Evolutionary conservation across 2,888 invertebrate genomes (phyloP).

Genomic region (Apodemia hepburni): DNA sequence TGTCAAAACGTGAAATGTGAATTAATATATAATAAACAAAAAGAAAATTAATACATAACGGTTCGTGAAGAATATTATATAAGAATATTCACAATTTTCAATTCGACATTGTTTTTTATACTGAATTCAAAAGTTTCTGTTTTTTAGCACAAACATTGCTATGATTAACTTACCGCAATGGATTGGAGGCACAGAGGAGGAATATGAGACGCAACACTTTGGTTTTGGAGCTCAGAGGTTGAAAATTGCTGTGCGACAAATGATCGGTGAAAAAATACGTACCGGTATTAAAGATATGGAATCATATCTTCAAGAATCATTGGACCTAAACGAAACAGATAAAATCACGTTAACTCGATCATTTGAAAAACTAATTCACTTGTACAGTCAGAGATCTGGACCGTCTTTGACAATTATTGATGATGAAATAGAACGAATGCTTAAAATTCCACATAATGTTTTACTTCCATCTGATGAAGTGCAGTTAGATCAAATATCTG

Average conservation of each 20-base stretch:
- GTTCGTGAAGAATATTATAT: too few species aligned
- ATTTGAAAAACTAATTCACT: slow-evolving; percentile 57
- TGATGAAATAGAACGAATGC: slow-evolving; percentile 56
- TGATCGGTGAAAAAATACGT: slow-evolving; percentile 68
- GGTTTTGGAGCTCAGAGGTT: slow-evolving; percentile 69
- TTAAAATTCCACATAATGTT: slow-evolving; percentile 60
- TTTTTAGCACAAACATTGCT: background rate
- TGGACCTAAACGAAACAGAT: slow-evolving; percentile 63
- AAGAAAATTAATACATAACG: too few species aligned
- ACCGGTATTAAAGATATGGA: slow-evolving; percentile 64
- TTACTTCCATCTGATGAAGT: slow-evolving; percentile 63
- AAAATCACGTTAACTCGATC: slow-evolving; percentile 54
- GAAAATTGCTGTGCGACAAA: slow-evolving; percentile 65
- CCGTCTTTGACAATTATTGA: slow-evolving; percentile 57
- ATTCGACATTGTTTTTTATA: background rate
- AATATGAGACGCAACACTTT: slow-evolving; percentile 72
- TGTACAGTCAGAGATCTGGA: slow-evolving; percentile 62
- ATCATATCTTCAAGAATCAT: slow-evolving; percentile 50
- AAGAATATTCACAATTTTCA: too few species aligned
- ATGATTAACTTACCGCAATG: slow-evolving; percentile 61
- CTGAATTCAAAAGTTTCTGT: background rate
- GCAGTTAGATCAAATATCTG: slow-evolving; percentile 53
- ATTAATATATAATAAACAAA: too few species aligned
- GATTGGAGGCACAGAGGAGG: slow-evolving; percentile 66
- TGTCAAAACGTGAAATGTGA: too few species aligned